Evolutionary conservation across 53 echinoderm and acorn worm genomes (phyloP).

Genomic region (Pentamera pediparva): DNA sequence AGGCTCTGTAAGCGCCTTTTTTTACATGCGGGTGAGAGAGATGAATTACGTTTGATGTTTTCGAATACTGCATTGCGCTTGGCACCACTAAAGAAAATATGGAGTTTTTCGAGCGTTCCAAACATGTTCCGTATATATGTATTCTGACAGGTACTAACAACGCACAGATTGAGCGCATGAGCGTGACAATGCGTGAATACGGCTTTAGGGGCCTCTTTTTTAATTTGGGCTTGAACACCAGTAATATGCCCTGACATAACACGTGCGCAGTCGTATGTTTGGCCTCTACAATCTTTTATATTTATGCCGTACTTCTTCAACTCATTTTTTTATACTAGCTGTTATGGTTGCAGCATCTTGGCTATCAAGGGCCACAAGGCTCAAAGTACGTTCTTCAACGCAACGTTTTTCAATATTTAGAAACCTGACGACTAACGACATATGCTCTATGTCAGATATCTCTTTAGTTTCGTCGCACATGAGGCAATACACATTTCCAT

Average conservation of each 20-base stretch:
- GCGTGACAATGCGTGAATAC: constrained; percentile 9
- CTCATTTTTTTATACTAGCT: too few species aligned
- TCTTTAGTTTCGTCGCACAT: not conserved
- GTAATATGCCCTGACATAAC: not conserved
- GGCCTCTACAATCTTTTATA: not conserved
- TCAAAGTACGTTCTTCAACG: not conserved
- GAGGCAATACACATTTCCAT: not conserved
- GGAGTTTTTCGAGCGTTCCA: not conserved
- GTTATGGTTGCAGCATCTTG: not conserved
- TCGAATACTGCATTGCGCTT: constrained; percentile 3
- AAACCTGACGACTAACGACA: constrained; percentile 3
- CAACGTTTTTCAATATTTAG: not conserved
- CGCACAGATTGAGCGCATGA: not conserved
- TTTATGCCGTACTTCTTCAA: not conserved
- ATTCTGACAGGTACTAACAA: not conserved
- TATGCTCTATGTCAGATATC: not conserved
- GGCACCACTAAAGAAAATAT: not conserved
- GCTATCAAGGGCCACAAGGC: not conserved
- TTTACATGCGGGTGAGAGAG: not conserved
- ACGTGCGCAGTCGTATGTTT: constrained; percentile 5
- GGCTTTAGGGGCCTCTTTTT: not conserved
- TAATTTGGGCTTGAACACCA: constrained; percentile 6
- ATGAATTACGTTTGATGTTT: not conserved
- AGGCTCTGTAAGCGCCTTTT: not conserved
- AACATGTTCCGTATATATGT: constrained; percentile 9